Percentiles rank a stretch among this genome's conserved stretches.
phyloP scores from a whole-genome alignment of 2,888 invertebrate genomes.

The Raillietiella orientalis region DNA sequence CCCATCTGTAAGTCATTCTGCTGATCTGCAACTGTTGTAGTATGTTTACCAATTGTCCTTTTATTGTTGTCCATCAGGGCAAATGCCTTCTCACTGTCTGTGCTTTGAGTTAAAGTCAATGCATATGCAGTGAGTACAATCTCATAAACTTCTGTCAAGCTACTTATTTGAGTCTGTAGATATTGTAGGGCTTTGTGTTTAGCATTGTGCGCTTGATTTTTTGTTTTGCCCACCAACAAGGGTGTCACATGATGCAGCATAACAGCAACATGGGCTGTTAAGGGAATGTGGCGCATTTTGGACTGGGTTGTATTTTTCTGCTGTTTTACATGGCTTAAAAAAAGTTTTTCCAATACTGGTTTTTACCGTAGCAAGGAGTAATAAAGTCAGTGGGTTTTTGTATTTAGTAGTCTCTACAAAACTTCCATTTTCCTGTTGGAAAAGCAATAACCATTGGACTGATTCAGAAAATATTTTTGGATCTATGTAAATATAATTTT shows the following conservation, averaged over 20 bases:
- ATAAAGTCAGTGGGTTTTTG: not conserved
- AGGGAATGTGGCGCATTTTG: slow-evolving; percentile 11
- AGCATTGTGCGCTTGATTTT: too few species aligned
- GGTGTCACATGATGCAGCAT: slow-evolving; percentile 13
- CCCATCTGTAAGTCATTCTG: slow-evolving; percentile 12
- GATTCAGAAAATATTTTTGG: slow-evolving; percentile 13
- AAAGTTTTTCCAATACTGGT: too few species aligned
- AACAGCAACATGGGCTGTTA: slow-evolving; percentile 20
- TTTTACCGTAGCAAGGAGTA: not conserved
- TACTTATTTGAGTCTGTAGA: slow-evolving; percentile 12
- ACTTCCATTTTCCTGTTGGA: slow-evolving; percentile 6
- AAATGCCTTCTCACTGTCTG: slow-evolving; percentile 13
- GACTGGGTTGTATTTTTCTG: slow-evolving; percentile 6
- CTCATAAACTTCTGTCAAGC: slow-evolving; percentile 15
- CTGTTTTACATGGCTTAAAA: not conserved
- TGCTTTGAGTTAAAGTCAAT: slow-evolving; percentile 13
- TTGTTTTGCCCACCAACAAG: too few species aligned
- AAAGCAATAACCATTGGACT: slow-evolving; percentile 11
- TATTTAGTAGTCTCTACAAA: slow-evolving; percentile 7
- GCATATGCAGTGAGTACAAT: slow-evolving; percentile 18
- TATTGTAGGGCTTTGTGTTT: too few species aligned
- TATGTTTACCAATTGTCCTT: slow-evolving; percentile 9
- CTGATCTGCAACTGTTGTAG: not conserved
- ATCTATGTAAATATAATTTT: slow-evolving; percentile 18
- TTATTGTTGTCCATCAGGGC: slow-evolving; percentile 10